Evolutionary conservation across 2,888 invertebrate species (phyloP), one percentile per base, ranked within the genome.

Genomic region (Ametastegia equiseti): DNA sequence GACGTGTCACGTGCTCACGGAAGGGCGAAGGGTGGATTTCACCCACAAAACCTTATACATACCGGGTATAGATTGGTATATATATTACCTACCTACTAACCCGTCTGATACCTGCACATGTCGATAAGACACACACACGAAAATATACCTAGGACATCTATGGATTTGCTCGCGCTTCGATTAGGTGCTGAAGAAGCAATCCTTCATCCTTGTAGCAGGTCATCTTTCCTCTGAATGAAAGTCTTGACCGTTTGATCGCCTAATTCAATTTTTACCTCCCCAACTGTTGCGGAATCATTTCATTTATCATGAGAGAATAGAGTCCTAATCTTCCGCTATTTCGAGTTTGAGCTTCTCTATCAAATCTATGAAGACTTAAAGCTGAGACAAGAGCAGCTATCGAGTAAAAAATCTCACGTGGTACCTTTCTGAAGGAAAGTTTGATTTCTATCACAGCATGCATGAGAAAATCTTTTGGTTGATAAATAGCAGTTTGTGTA

Each of bases 1-100:
- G 87, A 87, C 86, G 86, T 83, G 86, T 87, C 86, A 86, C 85
- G 81, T 81, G 78, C 75, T 60, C 83, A 84, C 77, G 54, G 80
- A 80, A 81, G 67, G 83, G 73, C 80, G 82, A 81, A n/a, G 84
- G 83, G 82, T 83, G 83, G 27, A 15, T 13, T 54, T 75, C 75
- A 60, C 77, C 80, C 82, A 78, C 81, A 78, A 80, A 81, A 85
- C 82, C 80, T 81, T 71, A 81, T 81, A 75, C 71, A 81, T 81
- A 75, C 71, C 83, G 82, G 65, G 80, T 83, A n/a, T n/a, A 67
- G 39, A 39, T 67, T 19, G 9, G 67, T 39, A 19, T 36, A 67
- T 36, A 4, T 54, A 54, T 4, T 54, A 54, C 0, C 27, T 13
- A 11, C 30, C 30, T 19, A 11, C 27, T 15, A 71, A 45, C 33